Base-by-base conservation (phyloP, 2,113 vertebrate genomes). In the Erythrocercus mccallii region DNA sequence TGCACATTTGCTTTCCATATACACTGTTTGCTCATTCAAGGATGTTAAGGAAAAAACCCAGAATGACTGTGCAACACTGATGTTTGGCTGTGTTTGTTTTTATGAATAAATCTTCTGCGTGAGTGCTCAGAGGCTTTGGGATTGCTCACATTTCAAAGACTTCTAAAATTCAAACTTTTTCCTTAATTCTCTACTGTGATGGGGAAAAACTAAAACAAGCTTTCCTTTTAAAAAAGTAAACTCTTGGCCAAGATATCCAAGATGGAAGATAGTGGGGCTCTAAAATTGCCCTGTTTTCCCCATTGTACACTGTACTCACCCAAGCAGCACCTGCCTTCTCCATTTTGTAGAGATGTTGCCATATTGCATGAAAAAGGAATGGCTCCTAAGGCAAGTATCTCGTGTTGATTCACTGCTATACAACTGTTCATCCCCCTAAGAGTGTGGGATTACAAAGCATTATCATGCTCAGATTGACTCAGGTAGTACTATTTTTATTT, bases 391-490 rank as follows among this genome's bases (percentile, higher is more conserved):
- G 76, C 84, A 94, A 90, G 70, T n/a, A 54, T 95, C 77, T 95
- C 57, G 6, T 91, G 70, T 94, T 87, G 90, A 94, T 97, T 96
- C 91, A 90, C 64, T 94, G 90, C 90, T 80, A 64, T 92, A 86
- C 80, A 91, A 95, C 48, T 44, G 92, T 90, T 97, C 93, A 94
- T 91, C 74, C 71, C 74, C 74, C 62, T 90, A 81, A 97, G 45
- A 74, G 90, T 78, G 77, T 45, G 56, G 96, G 93, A 94, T 97
- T 97, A 95, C 77, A 70, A 92, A 96, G 96, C 86, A 96, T 96
- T 90, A 97, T 86, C 86, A 78, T 97, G 69, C 56, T 94, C 93
- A 96, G 94, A 95, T 97, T 68, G 62, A 88, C 95, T 97, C 86
- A 84, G 42, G 69, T 96, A 80, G 96, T 93, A 91, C 97, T 94